phyloP scores from a whole-genome alignment of 1,140 invertebrate genomes.

The Cydia amplana region DNA sequence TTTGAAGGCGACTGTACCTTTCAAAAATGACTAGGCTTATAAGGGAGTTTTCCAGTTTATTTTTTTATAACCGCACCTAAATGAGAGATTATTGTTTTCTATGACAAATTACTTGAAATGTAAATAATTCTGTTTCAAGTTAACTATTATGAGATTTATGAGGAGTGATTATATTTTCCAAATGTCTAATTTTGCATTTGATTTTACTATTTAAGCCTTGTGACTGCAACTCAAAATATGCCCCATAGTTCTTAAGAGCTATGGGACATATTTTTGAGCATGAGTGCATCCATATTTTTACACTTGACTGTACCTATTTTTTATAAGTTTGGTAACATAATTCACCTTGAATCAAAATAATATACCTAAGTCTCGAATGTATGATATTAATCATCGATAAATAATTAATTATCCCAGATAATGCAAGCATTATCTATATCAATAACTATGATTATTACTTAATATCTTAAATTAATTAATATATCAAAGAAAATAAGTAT shows the following conservation, averaged over 20 bases:
- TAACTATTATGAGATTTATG: constrained; percentile 23
- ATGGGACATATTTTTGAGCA: too few relatives aligned
- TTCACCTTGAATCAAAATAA: background rate
- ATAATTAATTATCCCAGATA: background rate
- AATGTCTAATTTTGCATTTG: background rate
- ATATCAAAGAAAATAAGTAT: background rate
- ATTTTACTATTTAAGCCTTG: background rate
- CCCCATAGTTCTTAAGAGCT: too few relatives aligned
- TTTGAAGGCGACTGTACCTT: too few relatives aligned
- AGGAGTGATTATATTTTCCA: constrained; percentile 30
- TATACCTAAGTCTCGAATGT: background rate
- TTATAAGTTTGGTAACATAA: background rate
- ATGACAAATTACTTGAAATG: constrained; percentile 6
- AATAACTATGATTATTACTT: background rate
- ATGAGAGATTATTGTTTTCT: constrained; percentile 4
- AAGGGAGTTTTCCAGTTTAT: background rate
- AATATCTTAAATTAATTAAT: background rate
- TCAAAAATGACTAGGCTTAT: too few relatives aligned
- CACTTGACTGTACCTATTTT: too few relatives aligned
- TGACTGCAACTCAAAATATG: too few relatives aligned
- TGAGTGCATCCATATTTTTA: too few relatives aligned
- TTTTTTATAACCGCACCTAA: background rate
- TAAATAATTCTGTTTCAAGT: constrained; percentile 25
- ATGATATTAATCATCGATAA: background rate
- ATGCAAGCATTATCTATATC: background rate